Base-by-base conservation (phyloP, 2,888 invertebrate species). In the Thereva nobilitata region DNA sequence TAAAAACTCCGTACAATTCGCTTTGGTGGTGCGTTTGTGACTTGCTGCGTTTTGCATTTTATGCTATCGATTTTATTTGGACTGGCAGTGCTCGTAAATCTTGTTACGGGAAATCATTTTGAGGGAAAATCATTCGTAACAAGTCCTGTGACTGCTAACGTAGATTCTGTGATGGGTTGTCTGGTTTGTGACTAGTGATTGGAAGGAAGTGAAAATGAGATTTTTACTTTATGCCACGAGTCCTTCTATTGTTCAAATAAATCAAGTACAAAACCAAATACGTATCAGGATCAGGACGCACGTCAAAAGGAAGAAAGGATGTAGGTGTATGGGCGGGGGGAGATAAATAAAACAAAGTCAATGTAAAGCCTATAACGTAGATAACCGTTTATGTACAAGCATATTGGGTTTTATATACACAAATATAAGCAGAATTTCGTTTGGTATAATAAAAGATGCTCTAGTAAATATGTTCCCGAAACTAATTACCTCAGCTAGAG, bases 401-500 rank as follows among this genome's bases (percentile, higher is more conserved):
- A 23, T 23, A 23, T 23, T 23, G 23, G 1, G 23, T 23, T 23
- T 23, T 23, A 23, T 23, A 23, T 23, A 23, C 23, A 23, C 23
- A 23, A 23, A 23, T 2, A 23, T 23, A 23, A 23, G 23, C 23
- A 23, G 23, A 23, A 23, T 23, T 23, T 23, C 23, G 23, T 23
- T 23, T 23, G 23, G 23, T 23, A 23, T 1, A 2, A 1, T 23
- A 23, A 23, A 23, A 23, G 23, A 23, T 23, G 23, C 23, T 23
- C 23, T 23, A 59, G 40, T 45, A 59, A 23, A 47, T 59, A 59
- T 37, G 49, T n/a, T 23, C 23, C 59, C 59, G 59, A 49, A 59
- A 59, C 59, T 59, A 59, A 59, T 59, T 59, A 59, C 38, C 49
- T 37, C 38, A 8, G 59, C 47, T 59, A 23, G 40, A 59, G 49